Evolutionary conservation across 2,888 invertebrate genomes (phyloP), one percentile per base, ranked within the genome.

Genomic region (Tetheella fluctuosa): DNA sequence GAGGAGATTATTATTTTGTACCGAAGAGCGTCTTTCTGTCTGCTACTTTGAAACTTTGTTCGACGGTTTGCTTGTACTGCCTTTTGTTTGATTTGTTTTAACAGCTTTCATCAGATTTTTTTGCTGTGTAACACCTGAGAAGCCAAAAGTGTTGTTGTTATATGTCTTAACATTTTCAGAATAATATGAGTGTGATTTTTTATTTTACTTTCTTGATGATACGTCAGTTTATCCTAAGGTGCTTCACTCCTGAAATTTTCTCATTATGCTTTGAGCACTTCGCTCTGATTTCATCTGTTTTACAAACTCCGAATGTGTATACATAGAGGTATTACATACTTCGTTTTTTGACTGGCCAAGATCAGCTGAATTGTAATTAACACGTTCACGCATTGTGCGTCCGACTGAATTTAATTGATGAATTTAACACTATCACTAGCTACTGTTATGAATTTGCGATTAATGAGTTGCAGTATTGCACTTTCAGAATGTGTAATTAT

Each of bases 321-420:
- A n/a, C n/a, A n/a, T n/a, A n/a, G n/a, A n/a, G n/a, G n/a, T n/a
- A n/a, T n/a, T n/a, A n/a, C n/a, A n/a, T n/a, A n/a, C n/a, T n/a
- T n/a, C n/a, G n/a, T n/a, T 39, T n/a, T 37, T 37, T n/a, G 7
- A 39, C 6, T 7, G 39, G 39, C n/a, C 15, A 39, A 48, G 48
- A 48, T 48, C 48, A 48, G 20, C 48, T 48, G 48, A 20, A 48
- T 48, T 48, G 48, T 48, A 20, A 48, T 48, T 48, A 48, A 20
- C 48, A 48, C 48, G 48, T 48, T 48, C 48, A 48, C 48, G 48
- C 48, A 48, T 48, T 48, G n/a, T 48, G 48, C 48, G 7, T 10
- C 10, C 20, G 48, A 20, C 6, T 48, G 48, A 20, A 20, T 48
- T 48, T 20, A 48, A 48, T 48, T 48, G 10, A 48, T 7, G 48